These are phyloP conservation scores for Holothuria scabra DNA, from an alignment of 53 echinoderm and acorn worm species.

Conservation along the genomic window DNA sequence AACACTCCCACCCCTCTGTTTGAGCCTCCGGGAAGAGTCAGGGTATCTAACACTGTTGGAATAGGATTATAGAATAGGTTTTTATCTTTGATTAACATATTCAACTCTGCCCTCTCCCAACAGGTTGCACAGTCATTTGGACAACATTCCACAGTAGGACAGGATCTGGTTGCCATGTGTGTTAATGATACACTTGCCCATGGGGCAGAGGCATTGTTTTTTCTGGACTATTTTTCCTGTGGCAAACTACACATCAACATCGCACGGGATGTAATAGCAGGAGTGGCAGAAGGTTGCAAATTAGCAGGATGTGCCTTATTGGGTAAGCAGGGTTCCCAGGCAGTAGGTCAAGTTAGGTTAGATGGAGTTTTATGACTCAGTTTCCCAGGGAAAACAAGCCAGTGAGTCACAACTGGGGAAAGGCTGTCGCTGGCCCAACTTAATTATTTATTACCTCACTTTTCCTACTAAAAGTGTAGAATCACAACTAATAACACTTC, in stretches of 20 bases:
- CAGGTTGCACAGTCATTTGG: constrained; percentile 87
- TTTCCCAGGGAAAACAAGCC: too few relatives aligned
- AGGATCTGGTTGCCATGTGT: constrained; percentile 97
- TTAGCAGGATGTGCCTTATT: constrained; percentile 90
- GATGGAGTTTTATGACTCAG: too few relatives aligned
- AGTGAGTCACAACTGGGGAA: too few relatives aligned
- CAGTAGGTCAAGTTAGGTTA: too few relatives aligned
- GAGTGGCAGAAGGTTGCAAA: constrained; percentile 86
- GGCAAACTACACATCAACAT: constrained; percentile 76
- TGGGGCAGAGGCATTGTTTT: constrained; percentile 93
- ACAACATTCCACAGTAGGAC: constrained; percentile 77
- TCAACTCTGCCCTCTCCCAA: neutral
- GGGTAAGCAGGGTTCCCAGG: constrained; percentile 70
- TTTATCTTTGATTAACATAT: neutral
- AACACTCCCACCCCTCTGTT: too few relatives aligned
- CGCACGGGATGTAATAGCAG: constrained; percentile 85
- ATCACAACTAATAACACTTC: too few relatives aligned
- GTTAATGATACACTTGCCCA: constrained; percentile 95
- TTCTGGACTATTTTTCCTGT: constrained; percentile 96
- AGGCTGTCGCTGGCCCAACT: too few relatives aligned
- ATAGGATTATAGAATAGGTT: too few relatives aligned
- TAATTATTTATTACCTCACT: too few relatives aligned
- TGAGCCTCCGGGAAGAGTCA: too few relatives aligned
- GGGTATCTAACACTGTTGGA: too few relatives aligned
- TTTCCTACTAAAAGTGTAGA: too few relatives aligned